These are phyloP conservation scores for Lymantria monacha DNA, from an alignment of 2,888 invertebrate genomes.

Conservation along the genomic window DNA sequence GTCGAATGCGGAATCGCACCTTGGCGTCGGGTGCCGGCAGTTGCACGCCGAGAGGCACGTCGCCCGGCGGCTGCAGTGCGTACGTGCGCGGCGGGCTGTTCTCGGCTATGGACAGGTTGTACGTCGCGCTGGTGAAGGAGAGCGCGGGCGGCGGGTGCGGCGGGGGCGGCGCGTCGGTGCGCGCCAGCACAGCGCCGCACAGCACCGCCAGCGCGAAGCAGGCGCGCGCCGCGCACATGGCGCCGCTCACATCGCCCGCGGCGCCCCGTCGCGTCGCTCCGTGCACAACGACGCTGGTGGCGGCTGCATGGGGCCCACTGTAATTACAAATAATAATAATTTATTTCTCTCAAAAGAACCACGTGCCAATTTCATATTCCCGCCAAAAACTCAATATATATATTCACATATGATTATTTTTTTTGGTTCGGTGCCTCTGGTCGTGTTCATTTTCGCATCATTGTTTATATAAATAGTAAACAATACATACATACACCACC, in stretches of 20 bases:
- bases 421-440: too few species aligned
- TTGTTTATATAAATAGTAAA: too few species aligned
- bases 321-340: too few species aligned
- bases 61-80: slow-evolving; percentile 86
- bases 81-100: slow-evolving; percentile 96
- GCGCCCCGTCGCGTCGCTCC: background rate
- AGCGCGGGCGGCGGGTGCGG: slow-evolving; percentile 49
- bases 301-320: too few species aligned
- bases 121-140: slow-evolving; percentile 87
- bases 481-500: too few species aligned
- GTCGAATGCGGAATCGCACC: slow-evolving; percentile 92
- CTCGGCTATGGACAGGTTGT: slow-evolving; percentile 96
- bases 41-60: slow-evolving; percentile 90
- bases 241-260: background rate
- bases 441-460: too few species aligned
- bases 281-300: too few species aligned
- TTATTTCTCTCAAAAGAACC: too few species aligned
- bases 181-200: slow-evolving; percentile 52
- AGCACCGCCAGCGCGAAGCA: slow-evolving; percentile 59
- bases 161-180: slow-evolving; percentile 17
- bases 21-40: slow-evolving; percentile 60
- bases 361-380: too few species aligned
- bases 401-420: too few species aligned
- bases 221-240: slow-evolving; percentile 38
- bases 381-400: too few species aligned